A percentile compares a stretch with the other conserved stretches of the same genome.
Conservation (phyloP, 2,888 invertebrate genomes). For the Catocala fraxini region DNA sequence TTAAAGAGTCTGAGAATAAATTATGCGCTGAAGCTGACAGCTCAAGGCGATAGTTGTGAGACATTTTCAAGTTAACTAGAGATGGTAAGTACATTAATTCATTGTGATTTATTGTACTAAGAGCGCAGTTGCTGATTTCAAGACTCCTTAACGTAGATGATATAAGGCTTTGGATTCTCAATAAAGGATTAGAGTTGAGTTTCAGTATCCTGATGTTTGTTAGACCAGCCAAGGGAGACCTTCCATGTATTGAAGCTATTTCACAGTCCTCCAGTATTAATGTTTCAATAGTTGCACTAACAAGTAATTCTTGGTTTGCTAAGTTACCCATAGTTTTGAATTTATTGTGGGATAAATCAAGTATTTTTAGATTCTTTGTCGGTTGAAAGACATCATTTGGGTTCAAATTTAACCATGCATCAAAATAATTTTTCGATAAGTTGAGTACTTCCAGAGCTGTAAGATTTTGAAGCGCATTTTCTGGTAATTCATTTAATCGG, state of each 20-base stretch:
- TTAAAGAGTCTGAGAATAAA: conserved; percentile 85
- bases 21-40: conserved; percentile 73
- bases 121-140: conserved; percentile 87
- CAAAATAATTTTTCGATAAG: conserved; percentile 89
- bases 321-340: conserved; percentile 84
- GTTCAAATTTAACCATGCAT: conserved; percentile 86
- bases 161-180: conserved; percentile 77
- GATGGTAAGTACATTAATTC: conserved; percentile 88
- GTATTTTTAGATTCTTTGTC: conserved; percentile 82
- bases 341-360: conserved; percentile 90
- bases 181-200: conserved; percentile 84
- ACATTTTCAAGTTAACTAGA: conserved; percentile 88
- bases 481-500: conserved; percentile 80
- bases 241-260: conserved; percentile 85
- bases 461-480: conserved; percentile 83
- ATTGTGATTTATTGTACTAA: conserved; percentile 81
- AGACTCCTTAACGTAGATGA: conserved; percentile 85
- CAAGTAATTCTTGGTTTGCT: conserved; percentile 83
- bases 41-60: conserved; percentile 88
- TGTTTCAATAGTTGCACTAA: conserved; percentile 86
- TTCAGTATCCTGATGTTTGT: conserved; percentile 84
- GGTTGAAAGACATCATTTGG: conserved; percentile 83
- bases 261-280: conserved; percentile 89
- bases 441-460: conserved; percentile 87
- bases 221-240: conserved; percentile 82